Conservation (phyloP, 1,140 invertebrate species). For the Hypsibius dujardini region DNA sequence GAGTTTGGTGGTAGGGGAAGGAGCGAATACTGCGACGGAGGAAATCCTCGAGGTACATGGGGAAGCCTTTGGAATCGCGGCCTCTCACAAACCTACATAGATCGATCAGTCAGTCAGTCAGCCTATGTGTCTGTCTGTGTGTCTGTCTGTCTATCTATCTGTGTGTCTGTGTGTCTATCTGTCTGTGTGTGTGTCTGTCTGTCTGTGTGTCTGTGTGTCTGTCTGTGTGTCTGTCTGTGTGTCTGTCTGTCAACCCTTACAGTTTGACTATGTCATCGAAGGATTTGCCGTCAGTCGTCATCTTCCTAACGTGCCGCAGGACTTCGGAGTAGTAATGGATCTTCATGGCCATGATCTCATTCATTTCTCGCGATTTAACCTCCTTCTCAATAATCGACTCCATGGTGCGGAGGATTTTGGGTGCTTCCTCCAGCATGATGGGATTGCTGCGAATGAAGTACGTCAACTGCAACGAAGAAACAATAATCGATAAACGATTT, state of each 20-base stretch:
- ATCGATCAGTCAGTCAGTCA: neutral
- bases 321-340: conserved; percentile 66
- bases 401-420: conserved; percentile 59
- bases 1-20: conserved; percentile 67
- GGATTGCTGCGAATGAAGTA: conserved; percentile 52
- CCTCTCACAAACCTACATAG: conserved; percentile 42
- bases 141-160: too few relatives aligned
- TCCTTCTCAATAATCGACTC: conserved; percentile 65
- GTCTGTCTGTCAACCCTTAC: neutral
- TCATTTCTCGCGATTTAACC: conserved; percentile 64
- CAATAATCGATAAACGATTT: neutral
- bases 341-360: conserved; percentile 82
- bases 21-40: conserved; percentile 62
- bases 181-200: too few relatives aligned
- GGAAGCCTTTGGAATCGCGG: conserved; percentile 49
- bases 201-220: too few relatives aligned
- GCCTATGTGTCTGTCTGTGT: too few relatives aligned
- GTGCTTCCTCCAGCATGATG: conserved; percentile 52
- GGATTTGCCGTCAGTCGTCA: conserved; percentile 22
- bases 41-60: conserved; percentile 61
- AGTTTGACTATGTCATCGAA: conserved; percentile 22
- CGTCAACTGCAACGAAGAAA: conserved; percentile 45
- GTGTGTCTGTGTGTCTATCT: too few relatives aligned
- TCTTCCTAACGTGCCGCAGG: conserved; percentile 30
- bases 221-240: too few relatives aligned